Percentiles rank a stretch among this genome's conserved stretches.
Conservation (phyloP, 2,888 invertebrate species). For the Cephalotes varians region DNA sequence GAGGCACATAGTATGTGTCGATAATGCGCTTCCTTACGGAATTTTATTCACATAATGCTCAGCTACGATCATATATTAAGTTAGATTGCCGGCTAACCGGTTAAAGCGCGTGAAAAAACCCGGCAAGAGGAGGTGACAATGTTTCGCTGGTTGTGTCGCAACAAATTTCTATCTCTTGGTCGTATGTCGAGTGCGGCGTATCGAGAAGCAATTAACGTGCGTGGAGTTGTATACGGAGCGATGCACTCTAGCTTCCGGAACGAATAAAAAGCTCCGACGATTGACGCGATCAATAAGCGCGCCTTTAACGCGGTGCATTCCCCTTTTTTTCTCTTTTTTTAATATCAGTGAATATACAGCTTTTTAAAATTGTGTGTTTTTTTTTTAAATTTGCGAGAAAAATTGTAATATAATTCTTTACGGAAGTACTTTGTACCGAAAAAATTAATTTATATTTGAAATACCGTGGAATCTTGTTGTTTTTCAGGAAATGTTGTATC, state of each 20-base stretch:
- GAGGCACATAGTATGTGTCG: neutral
- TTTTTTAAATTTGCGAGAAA: neutral
- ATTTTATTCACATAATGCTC: neutral
- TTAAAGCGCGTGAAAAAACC: slow-evolving; percentile 35
- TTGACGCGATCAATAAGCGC: slow-evolving; percentile 50
- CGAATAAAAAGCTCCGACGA: slow-evolving; percentile 43
- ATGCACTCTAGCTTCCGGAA: slow-evolving; percentile 33
- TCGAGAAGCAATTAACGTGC: slow-evolving; percentile 60
- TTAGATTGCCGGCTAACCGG: slow-evolving; percentile 12
- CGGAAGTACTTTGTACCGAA: neutral
- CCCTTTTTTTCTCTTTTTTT: neutral
- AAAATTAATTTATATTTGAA: slow-evolving; percentile 1
- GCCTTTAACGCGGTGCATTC: slow-evolving; percentile 14
- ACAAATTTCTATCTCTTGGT: slow-evolving; percentile 52
- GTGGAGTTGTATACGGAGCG: slow-evolving; percentile 48
- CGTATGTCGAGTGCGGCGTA: slow-evolving; percentile 48
- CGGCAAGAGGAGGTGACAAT: slow-evolving; percentile 28
- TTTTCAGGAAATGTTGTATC: neutral
- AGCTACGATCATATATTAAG: slow-evolving; percentile 12
- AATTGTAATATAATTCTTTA: neutral
- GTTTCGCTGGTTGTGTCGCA: slow-evolving; percentile 36
- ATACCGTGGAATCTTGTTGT: neutral
- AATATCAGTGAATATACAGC: neutral
- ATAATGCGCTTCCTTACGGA: slow-evolving; percentile 3
- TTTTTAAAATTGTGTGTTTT: neutral